Percentiles rank a stretch among this genome's conserved stretches.
phyloP scores from a whole-genome alignment of 2,113 vertebrate genomes.

The Casuarius casuarius region DNA sequence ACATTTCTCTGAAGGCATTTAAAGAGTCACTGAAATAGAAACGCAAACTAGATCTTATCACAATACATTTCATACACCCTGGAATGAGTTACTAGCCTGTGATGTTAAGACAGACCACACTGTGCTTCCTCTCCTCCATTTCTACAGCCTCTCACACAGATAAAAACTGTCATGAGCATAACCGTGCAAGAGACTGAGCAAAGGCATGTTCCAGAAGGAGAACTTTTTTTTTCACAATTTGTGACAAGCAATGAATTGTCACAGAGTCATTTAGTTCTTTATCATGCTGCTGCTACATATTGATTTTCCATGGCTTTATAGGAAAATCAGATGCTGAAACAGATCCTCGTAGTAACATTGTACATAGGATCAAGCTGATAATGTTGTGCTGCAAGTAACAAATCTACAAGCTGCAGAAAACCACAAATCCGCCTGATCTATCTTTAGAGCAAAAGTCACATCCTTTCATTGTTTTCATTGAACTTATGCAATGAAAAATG shows the following conservation, averaged over 20 bases:
- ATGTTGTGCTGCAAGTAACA: background rate
- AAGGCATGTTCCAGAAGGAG: background rate
- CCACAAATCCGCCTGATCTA: constrained; percentile 37
- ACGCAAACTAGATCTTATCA: background rate
- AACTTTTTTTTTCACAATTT: background rate
- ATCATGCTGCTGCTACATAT: background rate
- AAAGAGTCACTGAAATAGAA: background rate
- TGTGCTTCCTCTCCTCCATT: background rate
- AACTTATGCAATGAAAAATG: constrained; percentile 39
- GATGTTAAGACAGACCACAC: background rate
- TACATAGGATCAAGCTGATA: background rate
- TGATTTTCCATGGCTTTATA: background rate
- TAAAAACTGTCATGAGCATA: background rate
- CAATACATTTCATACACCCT: background rate
- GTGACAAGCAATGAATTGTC: background rate
- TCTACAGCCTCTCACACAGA: background rate
- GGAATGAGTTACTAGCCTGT: background rate
- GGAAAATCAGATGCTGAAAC: background rate
- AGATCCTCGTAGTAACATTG: background rate
- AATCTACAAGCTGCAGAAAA: constrained; percentile 25
- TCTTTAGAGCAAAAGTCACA: constrained; percentile 67
- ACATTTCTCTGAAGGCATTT: background rate
- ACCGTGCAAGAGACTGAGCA: background rate
- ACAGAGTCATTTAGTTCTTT: background rate
- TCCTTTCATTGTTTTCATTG: constrained; percentile 68